Evolutionary conservation across 2,888 invertebrate species (phyloP).

Genomic region (Itoplectis maculator): DNA sequence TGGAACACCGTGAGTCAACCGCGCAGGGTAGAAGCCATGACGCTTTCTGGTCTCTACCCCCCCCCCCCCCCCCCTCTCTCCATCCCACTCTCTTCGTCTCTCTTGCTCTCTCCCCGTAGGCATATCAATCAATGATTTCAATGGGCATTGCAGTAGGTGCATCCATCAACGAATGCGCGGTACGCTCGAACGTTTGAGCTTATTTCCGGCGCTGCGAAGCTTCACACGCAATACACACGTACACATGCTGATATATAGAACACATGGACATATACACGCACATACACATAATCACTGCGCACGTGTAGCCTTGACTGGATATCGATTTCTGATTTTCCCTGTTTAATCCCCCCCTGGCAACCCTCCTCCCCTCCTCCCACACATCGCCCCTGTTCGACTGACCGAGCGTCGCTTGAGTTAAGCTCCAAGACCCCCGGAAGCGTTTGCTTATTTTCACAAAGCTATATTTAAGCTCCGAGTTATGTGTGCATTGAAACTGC

Average conservation of each 20-base stretch:
- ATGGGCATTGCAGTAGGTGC: slow-evolving; percentile 32
- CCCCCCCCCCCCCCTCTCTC: too few species aligned
- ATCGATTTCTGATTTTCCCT: slow-evolving; percentile 57
- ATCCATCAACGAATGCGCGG: slow-evolving; percentile 44
- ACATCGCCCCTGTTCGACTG: background rate
- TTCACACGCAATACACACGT: slow-evolving; percentile 13
- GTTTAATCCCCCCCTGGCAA: background rate
- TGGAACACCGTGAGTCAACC: slow-evolving; percentile 74
- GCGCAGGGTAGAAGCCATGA: slow-evolving; percentile 1
- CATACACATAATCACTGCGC: slow-evolving; percentile 7
- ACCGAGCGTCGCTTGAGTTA: slow-evolving; percentile 10
- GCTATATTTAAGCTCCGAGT: slow-evolving; percentile 56
- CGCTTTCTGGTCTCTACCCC: background rate
- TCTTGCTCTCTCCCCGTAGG: slow-evolving; percentile 28
- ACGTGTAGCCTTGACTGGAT: slow-evolving; percentile 48
- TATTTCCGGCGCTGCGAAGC: slow-evolving; percentile 46
- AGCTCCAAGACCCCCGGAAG: slow-evolving; percentile 62
- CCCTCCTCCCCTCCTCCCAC: slow-evolving; percentile 8
- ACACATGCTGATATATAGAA: background rate
- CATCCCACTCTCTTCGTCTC: too few species aligned
- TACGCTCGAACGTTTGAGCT: slow-evolving; percentile 44
- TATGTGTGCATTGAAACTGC: background rate
- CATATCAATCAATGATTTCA: slow-evolving; percentile 59
- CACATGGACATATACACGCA: background rate
- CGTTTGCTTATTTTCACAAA: slow-evolving; percentile 62